Base-by-base conservation (phyloP, 1,140 invertebrate genomes). In the Thaumetopoea pityocampa region DNA sequence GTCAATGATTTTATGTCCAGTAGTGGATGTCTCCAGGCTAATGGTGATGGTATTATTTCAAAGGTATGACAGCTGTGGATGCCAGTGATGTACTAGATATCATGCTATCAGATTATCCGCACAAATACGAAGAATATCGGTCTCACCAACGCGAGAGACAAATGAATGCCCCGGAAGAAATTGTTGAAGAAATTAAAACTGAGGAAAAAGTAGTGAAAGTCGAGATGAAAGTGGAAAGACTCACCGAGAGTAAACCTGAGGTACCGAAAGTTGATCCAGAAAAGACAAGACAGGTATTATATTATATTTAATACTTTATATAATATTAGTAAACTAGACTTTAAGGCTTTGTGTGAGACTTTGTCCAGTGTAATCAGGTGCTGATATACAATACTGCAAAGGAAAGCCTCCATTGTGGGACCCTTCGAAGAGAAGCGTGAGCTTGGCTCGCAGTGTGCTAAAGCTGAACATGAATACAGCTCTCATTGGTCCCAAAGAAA, bases 121-220 rank as follows among this genome's bases (percentile, higher is more conserved):
- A 94, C 28, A 98, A 98, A 71, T 98, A 97, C 72, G 94, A 97
- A 85, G 96, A 98, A 63, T 97, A 96, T 78, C 89, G 94, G 16
- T 89, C 91, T 57, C 90, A 94, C 60, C 89, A 96, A 65, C 87
- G 95, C 5, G 92, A 95, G 53, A 92, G 91, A 63, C 93, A 94
- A 61, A 89, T 90, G 19, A 67, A 70, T 19, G 57, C 62, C 6
- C 29, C 18, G 47, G 53, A 72, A 4, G 73, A 64, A 35, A 45
- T 70, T 5, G 52, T 62, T 0, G 71, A 77, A 22, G 77, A 80
- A 14, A 66, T 65, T n/a, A 86, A 74, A 33, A 5, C 36, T 6
- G 66, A 66, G 47, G 49, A 55, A n/a, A 68, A 54, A 33, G 7
- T 33, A 2, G 52, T 68, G 4, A 65, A 51, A 16, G 40, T 59